Conservation (phyloP, 2,113 vertebrate genomes). For the Oryzias woworae region DNA sequence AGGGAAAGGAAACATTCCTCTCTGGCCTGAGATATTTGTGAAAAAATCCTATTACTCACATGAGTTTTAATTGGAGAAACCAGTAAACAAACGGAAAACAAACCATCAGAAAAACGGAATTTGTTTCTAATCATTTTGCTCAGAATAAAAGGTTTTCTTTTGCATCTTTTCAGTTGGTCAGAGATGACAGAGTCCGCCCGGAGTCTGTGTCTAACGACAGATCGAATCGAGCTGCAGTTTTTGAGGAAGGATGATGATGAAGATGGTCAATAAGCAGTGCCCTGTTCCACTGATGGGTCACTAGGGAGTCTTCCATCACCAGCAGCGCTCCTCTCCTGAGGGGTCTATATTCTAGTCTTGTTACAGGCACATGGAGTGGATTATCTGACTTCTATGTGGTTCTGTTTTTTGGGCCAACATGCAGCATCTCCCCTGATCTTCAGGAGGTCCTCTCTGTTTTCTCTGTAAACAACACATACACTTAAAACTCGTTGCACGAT, state of each 20-base stretch:
- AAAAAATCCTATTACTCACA: too few relatives aligned
- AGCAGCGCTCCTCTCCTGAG: constrained; percentile 41
- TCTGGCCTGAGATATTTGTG: too few relatives aligned
- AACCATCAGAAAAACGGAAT: too few relatives aligned
- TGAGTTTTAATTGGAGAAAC: too few relatives aligned
- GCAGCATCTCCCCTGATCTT: constrained; percentile 43
- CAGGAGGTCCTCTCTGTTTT: constrained; percentile 67
- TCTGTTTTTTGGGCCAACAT: constrained; percentile 28
- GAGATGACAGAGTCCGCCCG: background rate
- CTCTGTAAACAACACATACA: constrained; percentile 68
- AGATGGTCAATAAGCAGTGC: constrained; percentile 27
- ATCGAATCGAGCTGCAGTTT: constrained; percentile 9
- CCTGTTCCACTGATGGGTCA: constrained; percentile 47
- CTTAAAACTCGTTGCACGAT: constrained; percentile 65
- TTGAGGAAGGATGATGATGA: constrained; percentile 11
- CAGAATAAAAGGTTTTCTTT: too few relatives aligned
- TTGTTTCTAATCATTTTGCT: too few relatives aligned
- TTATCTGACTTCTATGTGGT: constrained; percentile 56
- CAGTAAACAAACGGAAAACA: too few relatives aligned
- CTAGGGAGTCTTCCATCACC: constrained; percentile 64
- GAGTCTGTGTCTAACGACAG: constrained; percentile 1
- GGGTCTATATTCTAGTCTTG: constrained; percentile 46
- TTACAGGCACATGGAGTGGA: constrained; percentile 74
- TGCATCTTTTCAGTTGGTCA: too few relatives aligned
- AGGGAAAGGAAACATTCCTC: too few relatives aligned